These are phyloP conservation scores for Eilema depressum DNA, from an alignment of 2,888 invertebrate genomes.

Conservation along the genomic window DNA sequence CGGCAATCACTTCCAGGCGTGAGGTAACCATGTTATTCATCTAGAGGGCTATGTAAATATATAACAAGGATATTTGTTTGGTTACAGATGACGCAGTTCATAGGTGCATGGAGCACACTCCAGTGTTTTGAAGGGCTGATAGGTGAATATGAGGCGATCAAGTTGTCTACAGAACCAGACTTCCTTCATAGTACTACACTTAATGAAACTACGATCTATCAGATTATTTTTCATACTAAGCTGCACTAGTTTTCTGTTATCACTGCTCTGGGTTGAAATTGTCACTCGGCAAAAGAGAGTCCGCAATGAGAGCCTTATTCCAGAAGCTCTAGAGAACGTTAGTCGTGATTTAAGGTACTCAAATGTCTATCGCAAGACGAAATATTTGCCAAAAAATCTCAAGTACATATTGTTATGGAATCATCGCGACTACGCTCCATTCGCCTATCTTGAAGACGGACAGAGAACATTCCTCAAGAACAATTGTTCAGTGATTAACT, in stretches of 20 bases:
- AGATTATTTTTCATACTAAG: slow-evolving; percentile 64
- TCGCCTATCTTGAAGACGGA: slow-evolving; percentile 66
- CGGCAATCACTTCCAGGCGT: too few species aligned
- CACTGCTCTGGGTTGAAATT: slow-evolving; percentile 65
- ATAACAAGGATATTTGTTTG: slow-evolving; percentile 2
- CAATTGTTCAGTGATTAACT: slow-evolving; percentile 72
- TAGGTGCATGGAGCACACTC: slow-evolving; percentile 15
- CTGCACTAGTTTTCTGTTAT: slow-evolving; percentile 60
- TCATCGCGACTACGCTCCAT: slow-evolving; percentile 61
- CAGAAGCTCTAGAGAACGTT: slow-evolving; percentile 70
- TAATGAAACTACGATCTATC: slow-evolving; percentile 59
- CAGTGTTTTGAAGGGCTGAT: slow-evolving; percentile 32
- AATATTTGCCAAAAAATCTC: slow-evolving; percentile 60
- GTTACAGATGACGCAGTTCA: slow-evolving; percentile 28
- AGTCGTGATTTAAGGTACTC: slow-evolving; percentile 68
- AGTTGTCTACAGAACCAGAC: slow-evolving; percentile 53
- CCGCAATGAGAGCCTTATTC: slow-evolving; percentile 55
- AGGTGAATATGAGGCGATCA: slow-evolving; percentile 60
- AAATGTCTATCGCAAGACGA: slow-evolving; percentile 68
- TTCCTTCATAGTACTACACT: slow-evolving; percentile 36
- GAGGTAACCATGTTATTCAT: too few species aligned
- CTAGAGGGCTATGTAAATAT: not conserved
- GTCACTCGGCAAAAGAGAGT: slow-evolving; percentile 43
- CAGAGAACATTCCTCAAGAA: slow-evolving; percentile 69
- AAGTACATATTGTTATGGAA: slow-evolving; percentile 79